These are phyloP conservation scores for Myzus persicae DNA, from an alignment of 1,140 invertebrate species.

Conservation along the genomic window DNA sequence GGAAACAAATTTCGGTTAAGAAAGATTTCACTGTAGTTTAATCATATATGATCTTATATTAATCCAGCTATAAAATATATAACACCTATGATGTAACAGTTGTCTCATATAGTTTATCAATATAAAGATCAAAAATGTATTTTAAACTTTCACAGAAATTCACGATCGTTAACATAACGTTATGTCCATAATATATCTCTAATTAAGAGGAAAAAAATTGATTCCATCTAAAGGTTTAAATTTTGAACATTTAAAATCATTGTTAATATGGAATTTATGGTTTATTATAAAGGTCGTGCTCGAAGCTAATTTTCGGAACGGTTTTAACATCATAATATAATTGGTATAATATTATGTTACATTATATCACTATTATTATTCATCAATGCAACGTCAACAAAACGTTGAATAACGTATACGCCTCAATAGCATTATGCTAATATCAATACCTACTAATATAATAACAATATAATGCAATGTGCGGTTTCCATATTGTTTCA, in stretches of 20 bases:
- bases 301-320: not conserved
- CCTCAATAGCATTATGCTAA: not conserved
- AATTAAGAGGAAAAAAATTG: too few relatives aligned
- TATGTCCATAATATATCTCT: too few relatives aligned
- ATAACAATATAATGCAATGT: not conserved
- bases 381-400: not conserved
- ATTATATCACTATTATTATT: slow-evolving; percentile 22
- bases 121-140: too few relatives aligned
- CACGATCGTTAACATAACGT: too few relatives aligned
- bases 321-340: not conserved
- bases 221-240: not conserved
- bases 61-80: too few relatives aligned
- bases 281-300: not conserved
- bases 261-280: not conserved
- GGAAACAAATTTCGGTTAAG: too few relatives aligned
- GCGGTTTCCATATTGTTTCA: slow-evolving; percentile 68
- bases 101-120: too few relatives aligned
- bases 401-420: not conserved
- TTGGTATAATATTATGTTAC: not conserved
- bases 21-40: too few relatives aligned
- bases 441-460: not conserved
- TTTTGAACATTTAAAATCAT: not conserved
- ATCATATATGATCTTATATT: too few relatives aligned
- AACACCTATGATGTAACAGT: too few relatives aligned
- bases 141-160: too few relatives aligned